A percentile compares a stretch with the other conserved stretches of the same genome.
Evolutionary conservation across 2,113 vertebrate species (phyloP).

Genomic region (Hyaena hyaena): DNA sequence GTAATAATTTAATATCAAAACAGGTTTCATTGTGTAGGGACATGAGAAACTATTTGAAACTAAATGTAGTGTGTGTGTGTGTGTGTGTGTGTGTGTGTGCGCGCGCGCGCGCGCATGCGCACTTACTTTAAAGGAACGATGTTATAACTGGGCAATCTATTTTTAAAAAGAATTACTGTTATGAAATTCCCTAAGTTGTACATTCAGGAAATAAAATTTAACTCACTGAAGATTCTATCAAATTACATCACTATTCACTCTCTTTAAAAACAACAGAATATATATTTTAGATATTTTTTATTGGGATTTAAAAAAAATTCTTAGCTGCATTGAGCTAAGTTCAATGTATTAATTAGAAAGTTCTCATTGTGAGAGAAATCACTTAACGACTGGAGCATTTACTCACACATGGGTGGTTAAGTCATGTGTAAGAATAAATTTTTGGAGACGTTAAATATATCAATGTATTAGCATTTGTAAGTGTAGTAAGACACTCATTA

Average conservation of each 20-base stretch:
- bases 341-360: not conserved
- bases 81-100: not conserved
- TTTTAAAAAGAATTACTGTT: not conserved
- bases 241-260: not conserved
- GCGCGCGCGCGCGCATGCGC: not conserved
- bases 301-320: not conserved
- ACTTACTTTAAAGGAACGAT: not conserved
- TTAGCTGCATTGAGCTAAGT: not conserved
- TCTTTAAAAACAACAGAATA: not conserved
- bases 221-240: not conserved
- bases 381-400: not conserved
- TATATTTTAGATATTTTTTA: not conserved
- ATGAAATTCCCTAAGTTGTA: not conserved
- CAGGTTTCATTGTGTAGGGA: not conserved
- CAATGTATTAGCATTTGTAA: not conserved
- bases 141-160: not conserved
- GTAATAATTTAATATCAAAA: conserved; percentile 27
- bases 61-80: not conserved
- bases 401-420: not conserved
- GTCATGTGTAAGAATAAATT: not conserved
- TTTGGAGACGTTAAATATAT: not conserved
- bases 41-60: not conserved
- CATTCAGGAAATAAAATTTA: not conserved
- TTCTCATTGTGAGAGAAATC: not conserved
- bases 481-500: not conserved